Evolutionary conservation across 2,888 invertebrate species (phyloP), one percentile per base, ranked within the genome.

Genomic region (Chromoteleia sp.): DNA sequence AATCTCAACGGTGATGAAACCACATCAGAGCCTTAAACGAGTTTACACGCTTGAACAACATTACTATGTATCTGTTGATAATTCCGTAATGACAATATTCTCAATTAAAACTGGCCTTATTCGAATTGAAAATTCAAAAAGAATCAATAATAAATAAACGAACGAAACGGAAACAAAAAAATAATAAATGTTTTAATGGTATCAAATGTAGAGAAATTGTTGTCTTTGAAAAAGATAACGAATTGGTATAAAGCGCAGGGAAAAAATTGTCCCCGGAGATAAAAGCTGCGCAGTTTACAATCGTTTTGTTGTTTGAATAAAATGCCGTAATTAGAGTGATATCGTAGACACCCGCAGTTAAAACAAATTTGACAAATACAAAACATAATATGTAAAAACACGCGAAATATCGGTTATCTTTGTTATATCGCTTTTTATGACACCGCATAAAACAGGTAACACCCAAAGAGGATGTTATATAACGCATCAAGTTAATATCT

Each of bases 1-100:
- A 85, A 83, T 86, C 82, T 71, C 71, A 74, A 83, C 79, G 84
- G 83, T 85, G 85, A 86, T 86, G 86, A 85, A 86, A 86, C 86
- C 85, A 81, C 85, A 83, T 85, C 84, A 86, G 43, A 75, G 43
- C 65, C 67, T 75, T 75, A 67, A 73, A 71, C 75, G 52, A 70
- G 71, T 81, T 81, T 81, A 75, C 58, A 70, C 73, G 78, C 77
- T 56, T 45, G 65, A 63, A 68, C 68, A 68, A 74, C 63, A 36
- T 50, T 63, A 58, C 70, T 59, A 68, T 25, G 12, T 61, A 61
- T 70, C 61, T 21, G 68, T 36, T 54, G 2, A 39, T 58, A 65
- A 63, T 75, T 48, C n/a, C 8, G 19, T 56, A 54, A 65, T 56
- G 74, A 58, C 74, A 48, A 65, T 75, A 75, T 65, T 75, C 74